Conservation (phyloP, 2,797 vertebrate species). For the Babyrousa celebensis region DNA sequence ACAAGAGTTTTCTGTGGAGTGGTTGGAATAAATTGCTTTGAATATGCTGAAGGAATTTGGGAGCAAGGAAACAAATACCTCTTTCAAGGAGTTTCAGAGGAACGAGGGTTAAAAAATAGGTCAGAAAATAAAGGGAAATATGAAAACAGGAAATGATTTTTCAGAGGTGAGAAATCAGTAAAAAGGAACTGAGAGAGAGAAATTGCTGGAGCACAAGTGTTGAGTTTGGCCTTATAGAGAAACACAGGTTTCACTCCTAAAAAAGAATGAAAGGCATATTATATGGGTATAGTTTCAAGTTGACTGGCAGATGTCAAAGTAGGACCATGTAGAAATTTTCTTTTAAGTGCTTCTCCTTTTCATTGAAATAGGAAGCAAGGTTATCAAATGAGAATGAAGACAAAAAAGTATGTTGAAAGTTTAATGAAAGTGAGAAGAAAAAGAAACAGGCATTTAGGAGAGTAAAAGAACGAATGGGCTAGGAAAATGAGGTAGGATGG, state of each 20-base stretch:
- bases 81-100: not conserved
- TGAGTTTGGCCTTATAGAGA: not conserved
- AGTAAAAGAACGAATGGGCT: not conserved
- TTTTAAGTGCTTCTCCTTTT: not conserved
- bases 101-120: constrained; percentile 11
- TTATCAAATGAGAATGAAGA: not conserved
- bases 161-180: not conserved
- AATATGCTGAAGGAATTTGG: not conserved
- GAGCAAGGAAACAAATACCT: not conserved
- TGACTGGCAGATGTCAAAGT: not conserved
- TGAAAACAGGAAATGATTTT: not conserved
- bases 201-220: not conserved
- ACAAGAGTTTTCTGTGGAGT: not conserved
- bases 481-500: not conserved
- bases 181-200: not conserved
- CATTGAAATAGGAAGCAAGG: not conserved
- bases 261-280: not conserved
- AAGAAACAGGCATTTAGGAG: not conserved
- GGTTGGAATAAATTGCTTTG: not conserved
- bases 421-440: not conserved
- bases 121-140: not conserved
- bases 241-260: constrained; percentile 25
- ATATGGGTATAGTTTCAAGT: not conserved
- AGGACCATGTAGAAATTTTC: not conserved
- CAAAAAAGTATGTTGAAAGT: not conserved